Percentiles rank a stretch among this genome's conserved stretches.
phyloP scores from a whole-genome alignment of 2,888 invertebrate genomes.

The Osmoderma eremita region DNA sequence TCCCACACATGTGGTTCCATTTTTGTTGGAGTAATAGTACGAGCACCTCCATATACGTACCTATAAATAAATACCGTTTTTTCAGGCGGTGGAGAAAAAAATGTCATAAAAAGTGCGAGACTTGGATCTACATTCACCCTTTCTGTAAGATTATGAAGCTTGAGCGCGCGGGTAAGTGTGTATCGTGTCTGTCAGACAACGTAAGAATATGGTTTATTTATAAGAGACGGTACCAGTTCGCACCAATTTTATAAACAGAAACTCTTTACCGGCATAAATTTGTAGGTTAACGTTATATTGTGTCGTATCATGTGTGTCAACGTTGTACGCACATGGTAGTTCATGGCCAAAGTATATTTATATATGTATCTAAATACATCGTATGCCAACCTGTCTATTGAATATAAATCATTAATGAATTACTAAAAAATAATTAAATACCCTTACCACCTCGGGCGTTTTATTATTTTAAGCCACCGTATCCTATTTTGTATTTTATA shows the following conservation, averaged over 20 bases:
- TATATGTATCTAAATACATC: too few species aligned
- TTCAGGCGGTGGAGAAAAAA: conserved; percentile 25
- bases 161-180: conserved; percentile 25
- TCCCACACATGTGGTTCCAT: conserved; percentile 41
- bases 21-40: conserved; percentile 38
- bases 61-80: conserved; percentile 39
- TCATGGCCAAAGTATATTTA: too few species aligned
- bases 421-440: too few species aligned
- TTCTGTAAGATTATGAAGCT: conserved; percentile 28
- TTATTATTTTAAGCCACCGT: too few species aligned
- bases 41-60: conserved; percentile 27
- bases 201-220: conserved; percentile 38
- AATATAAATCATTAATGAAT: too few species aligned
- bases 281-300: conserved; percentile 31
- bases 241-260: conserved; percentile 37
- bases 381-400: too few species aligned
- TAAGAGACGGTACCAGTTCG: conserved; percentile 34
- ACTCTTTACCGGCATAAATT: conserved; percentile 19
- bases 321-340: too few species aligned
- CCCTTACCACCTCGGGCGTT: too few species aligned
- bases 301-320: conserved; percentile 16
- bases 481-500: too few species aligned
- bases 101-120: conserved; percentile 36
- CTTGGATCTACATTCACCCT: conserved; percentile 37
- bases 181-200: conserved; percentile 38